Conservation (phyloP, 2,888 invertebrate species). For the Spodoptera littoralis region DNA sequence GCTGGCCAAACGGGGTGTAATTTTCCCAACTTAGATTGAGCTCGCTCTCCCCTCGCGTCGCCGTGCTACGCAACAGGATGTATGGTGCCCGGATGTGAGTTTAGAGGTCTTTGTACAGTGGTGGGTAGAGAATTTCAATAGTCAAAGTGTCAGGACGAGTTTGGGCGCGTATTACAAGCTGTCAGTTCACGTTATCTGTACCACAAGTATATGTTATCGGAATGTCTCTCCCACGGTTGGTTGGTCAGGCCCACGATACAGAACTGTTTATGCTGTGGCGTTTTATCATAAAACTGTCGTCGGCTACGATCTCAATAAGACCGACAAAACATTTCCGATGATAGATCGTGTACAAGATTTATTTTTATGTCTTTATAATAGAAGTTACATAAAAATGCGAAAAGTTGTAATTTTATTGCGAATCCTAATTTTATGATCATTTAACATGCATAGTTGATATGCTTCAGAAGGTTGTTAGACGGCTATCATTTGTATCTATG, state of each 20-base stretch:
- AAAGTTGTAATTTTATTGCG: constrained; percentile 25
- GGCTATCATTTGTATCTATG: constrained; percentile 36
- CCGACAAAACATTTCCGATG: constrained; percentile 43
- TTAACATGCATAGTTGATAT: constrained; percentile 13
- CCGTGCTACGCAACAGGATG: constrained; percentile 43
- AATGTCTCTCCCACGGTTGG: constrained; percentile 77
- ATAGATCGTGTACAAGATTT: constrained; percentile 42
- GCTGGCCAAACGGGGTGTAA: constrained; percentile 74
- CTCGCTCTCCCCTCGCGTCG: constrained; percentile 62
- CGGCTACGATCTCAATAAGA: constrained; percentile 47
- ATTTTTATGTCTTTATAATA: constrained; percentile 43
- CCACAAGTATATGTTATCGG: constrained; percentile 74
- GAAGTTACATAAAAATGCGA: constrained; percentile 17
- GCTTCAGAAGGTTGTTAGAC: constrained; percentile 12
- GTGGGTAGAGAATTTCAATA: constrained; percentile 73
- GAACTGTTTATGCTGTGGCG: constrained; percentile 48
- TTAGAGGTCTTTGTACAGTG: constrained; percentile 70
- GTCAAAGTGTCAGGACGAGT: constrained; percentile 79
- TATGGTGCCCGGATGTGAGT: constrained; percentile 56
- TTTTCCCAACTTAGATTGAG: constrained; percentile 77
- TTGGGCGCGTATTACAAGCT: constrained; percentile 79
- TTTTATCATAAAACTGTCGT: constrained; percentile 58
- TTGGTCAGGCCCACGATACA: constrained; percentile 51
- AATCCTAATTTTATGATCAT: constrained; percentile 9
- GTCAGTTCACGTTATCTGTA: constrained; percentile 80